A percentile compares a stretch with the other conserved stretches of the same genome.
phyloP scores from a whole-genome alignment of 2,113 vertebrate species.

The Notechis scutatus region DNA sequence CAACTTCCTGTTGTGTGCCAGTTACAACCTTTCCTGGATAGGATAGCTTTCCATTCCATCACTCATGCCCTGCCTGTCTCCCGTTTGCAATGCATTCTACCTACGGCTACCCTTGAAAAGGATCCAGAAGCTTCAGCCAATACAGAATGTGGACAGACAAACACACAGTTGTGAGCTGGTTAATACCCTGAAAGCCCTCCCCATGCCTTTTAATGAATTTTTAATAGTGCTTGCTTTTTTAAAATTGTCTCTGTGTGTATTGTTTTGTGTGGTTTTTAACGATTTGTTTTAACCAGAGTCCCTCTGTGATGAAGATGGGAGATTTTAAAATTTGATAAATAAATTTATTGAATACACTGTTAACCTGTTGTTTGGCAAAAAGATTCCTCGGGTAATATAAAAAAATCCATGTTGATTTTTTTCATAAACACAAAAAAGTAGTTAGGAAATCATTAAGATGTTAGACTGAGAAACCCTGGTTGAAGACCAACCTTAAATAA shows the following conservation, averaged over 20 bases:
- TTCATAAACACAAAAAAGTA: background rate
- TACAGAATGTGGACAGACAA: background rate
- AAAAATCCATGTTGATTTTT: background rate
- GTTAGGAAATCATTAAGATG: background rate
- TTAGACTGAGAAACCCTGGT: background rate
- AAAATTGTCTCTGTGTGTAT: background rate
- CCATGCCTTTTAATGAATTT: background rate
- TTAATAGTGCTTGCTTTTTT: background rate
- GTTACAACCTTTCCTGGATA: too few relatives aligned
- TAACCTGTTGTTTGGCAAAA: background rate
- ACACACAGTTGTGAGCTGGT: background rate
- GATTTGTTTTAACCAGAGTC: background rate
- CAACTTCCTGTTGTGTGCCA: background rate
- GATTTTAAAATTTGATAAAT: background rate
- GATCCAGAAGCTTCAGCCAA: background rate
- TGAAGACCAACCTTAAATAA: background rate
- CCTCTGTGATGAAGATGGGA: background rate
- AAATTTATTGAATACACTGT: background rate
- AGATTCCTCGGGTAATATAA: background rate
- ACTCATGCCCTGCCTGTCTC: background rate
- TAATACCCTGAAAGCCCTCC: background rate
- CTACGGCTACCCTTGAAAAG: background rate
- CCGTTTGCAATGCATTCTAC: background rate
- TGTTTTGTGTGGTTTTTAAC: background rate
- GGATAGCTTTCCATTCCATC: background rate